phyloP scores from a whole-genome alignment of 2,888 invertebrate genomes.

The Criorhina ranunculi region DNA sequence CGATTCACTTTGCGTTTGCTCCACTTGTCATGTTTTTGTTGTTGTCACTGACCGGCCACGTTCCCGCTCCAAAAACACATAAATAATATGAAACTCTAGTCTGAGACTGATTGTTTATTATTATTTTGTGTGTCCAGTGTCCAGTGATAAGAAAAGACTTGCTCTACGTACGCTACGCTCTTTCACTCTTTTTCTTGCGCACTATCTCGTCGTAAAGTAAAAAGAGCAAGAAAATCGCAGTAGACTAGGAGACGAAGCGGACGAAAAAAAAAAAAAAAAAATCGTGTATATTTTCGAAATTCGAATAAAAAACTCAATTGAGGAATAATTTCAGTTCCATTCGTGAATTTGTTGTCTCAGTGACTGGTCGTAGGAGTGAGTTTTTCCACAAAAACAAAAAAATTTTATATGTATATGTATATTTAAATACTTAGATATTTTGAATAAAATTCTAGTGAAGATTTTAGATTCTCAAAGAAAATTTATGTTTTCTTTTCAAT shows the following conservation, averaged over 20 bases:
- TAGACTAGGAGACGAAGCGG: constrained; percentile 6
- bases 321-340: constrained; percentile 44
- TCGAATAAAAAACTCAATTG: constrained; percentile 48
- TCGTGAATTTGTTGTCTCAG: constrained; percentile 55
- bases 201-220: neutral
- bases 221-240: constrained; percentile 35
- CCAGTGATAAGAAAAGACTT: constrained; percentile 7
- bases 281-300: constrained; percentile 7
- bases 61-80: neutral
- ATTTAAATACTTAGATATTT: neutral
- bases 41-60: neutral
- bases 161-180: neutral
- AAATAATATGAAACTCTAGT: neutral
- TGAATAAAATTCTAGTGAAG: constrained; percentile 2
- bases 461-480: neutral
- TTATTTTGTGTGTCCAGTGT: constrained; percentile 17
- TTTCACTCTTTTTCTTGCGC: constrained; percentile 10
- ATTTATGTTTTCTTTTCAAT: constrained; percentile 10
- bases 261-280: constrained; percentile 32
- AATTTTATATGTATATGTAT: no score
- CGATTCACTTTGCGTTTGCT: no score
- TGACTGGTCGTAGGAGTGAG: constrained; percentile 25
- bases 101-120: constrained; percentile 14
- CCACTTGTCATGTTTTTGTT: constrained; percentile 10
- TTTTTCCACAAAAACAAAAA: neutral